Evolutionary conservation across 2,888 invertebrate species (phyloP).

Genomic region (Lamellibrachia columna): DNA sequence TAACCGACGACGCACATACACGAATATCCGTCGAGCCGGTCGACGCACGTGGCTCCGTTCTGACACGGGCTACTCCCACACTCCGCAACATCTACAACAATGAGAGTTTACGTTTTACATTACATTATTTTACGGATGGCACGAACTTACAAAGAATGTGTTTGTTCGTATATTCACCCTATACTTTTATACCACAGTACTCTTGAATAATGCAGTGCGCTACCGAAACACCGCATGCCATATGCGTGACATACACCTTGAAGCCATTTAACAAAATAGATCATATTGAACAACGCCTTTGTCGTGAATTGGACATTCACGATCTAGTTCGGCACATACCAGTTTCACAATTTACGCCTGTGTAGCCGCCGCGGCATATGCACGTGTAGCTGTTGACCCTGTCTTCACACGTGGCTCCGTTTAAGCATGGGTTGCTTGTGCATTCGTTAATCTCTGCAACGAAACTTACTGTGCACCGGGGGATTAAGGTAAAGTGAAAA

Average conservation of each 20-base stretch:
- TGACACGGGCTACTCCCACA: not conserved
- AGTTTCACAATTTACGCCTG: not conserved
- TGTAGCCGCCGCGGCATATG: not conserved
- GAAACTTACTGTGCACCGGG: not conserved
- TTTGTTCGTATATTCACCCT: no score
- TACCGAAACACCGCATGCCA: no score
- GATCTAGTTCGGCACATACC: not conserved
- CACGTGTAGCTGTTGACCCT: not conserved
- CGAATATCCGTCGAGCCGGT: not conserved
- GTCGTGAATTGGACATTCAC: no score
- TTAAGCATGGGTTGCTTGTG: not conserved
- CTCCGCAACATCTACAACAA: not conserved
- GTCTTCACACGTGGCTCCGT: not conserved
- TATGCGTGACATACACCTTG: no score
- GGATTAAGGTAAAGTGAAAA: not conserved
- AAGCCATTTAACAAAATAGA: no score
- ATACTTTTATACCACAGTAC: no score
- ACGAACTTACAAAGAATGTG: no score
- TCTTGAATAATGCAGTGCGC: no score
- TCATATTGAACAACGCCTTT: no score
- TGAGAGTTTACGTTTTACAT: not conserved
- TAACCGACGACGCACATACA: not conserved
- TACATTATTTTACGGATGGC: not conserved
- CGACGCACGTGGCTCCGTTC: not conserved
- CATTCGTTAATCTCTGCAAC: not conserved